Evolutionary conservation across 2,797 vertebrate genomes (phyloP).

Genomic region (Hylomyscus alleni): DNA sequence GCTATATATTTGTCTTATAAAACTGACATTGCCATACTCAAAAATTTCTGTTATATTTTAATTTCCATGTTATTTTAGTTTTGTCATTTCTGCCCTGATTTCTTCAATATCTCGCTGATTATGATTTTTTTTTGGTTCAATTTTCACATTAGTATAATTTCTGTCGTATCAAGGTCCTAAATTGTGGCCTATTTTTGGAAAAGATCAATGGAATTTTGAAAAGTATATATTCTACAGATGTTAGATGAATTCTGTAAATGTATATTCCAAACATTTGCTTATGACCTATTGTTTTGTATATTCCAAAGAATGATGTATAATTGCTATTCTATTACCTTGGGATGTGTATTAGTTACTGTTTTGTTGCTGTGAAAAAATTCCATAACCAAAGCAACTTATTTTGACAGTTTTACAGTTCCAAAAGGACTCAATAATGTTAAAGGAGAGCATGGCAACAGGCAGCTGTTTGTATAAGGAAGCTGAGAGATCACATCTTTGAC

Average conservation of each 20-base stretch:
- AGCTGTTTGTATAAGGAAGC: background rate
- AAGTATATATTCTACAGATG: too few species aligned
- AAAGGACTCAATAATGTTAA: background rate
- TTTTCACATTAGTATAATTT: too few species aligned
- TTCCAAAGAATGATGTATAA: background rate
- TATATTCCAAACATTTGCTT: too few species aligned
- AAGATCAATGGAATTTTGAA: too few species aligned
- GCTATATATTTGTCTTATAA: background rate
- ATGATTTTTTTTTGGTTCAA: background rate
- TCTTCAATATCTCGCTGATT: background rate
- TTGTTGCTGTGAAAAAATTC: background rate
- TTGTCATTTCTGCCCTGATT: background rate
- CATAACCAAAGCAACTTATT: background rate
- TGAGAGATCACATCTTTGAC: background rate
- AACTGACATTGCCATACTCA: background rate
- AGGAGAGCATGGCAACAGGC: background rate
- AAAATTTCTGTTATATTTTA: background rate
- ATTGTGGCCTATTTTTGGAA: too few species aligned
- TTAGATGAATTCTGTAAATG: too few species aligned
- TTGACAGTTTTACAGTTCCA: background rate
- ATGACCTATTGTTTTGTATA: too few species aligned
- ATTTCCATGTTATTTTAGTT: background rate
- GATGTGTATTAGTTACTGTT: background rate
- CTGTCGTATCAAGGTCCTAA: too few species aligned
- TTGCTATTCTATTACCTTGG: background rate